Evolutionary conservation across 2,888 invertebrate genomes (phyloP).

Genomic region (Hirtodrosophila cameraria): DNA sequence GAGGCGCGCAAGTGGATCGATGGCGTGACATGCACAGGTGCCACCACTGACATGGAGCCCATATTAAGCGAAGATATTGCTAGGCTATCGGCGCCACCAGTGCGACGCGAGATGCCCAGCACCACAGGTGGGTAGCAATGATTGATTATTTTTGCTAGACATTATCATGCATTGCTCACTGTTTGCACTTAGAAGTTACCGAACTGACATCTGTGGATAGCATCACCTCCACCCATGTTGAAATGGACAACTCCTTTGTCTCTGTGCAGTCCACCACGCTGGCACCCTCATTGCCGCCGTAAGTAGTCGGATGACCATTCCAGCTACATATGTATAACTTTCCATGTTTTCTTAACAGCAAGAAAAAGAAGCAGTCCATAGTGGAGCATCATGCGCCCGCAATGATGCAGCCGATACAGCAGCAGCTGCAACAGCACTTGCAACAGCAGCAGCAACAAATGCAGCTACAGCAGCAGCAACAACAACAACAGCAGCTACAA

Average conservation of each 20-base stretch:
- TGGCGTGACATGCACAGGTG: slow-evolving; percentile 79
- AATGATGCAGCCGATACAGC: slow-evolving; percentile 66
- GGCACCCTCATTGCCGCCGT: slow-evolving; percentile 81
- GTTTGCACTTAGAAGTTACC: slow-evolving; percentile 86
- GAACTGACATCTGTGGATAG: slow-evolving; percentile 90
- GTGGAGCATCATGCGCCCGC: slow-evolving; percentile 61
- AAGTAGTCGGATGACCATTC: slow-evolving; percentile 28
- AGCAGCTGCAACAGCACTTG: slow-evolving; percentile 52
- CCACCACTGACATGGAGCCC: slow-evolving; percentile 79
- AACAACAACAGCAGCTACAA: slow-evolving; percentile 47
- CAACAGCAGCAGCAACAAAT: slow-evolving; percentile 43
- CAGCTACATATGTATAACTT: not conserved
- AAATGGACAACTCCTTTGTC: slow-evolving; percentile 84
- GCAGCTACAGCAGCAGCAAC: slow-evolving; percentile 20
- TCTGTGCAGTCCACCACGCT: slow-evolving; percentile 81
- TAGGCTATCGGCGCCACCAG: slow-evolving; percentile 82
- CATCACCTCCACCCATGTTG: slow-evolving; percentile 88
- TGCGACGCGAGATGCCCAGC: slow-evolving; percentile 83
- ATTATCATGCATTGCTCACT: slow-evolving; percentile 45
- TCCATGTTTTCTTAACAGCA: slow-evolving; percentile 43
- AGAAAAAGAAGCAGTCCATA: slow-evolving; percentile 71
- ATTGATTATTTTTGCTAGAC: slow-evolving; percentile 2
- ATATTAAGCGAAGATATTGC: slow-evolving; percentile 79
- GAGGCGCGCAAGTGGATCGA: slow-evolving; percentile 84
- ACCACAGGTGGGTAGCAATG: slow-evolving; percentile 81